Evolutionary conservation across 2,113 vertebrate species (phyloP), one percentile per base, ranked within the genome.

Genomic region (Brachypodius melanocephalos): DNA sequence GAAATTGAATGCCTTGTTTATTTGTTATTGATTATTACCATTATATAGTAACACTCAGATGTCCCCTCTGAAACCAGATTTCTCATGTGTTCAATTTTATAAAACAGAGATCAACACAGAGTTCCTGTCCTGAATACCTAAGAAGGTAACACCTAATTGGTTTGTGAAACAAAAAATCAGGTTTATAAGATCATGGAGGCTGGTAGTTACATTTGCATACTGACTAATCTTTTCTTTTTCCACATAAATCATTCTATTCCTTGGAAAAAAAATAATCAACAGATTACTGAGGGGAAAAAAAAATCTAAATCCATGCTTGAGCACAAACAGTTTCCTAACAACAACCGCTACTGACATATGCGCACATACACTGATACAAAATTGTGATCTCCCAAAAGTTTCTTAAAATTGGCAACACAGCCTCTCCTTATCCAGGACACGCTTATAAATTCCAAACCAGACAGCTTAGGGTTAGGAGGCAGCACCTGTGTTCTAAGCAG

Each of bases 251-350:
- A 85, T 95, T 95, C 95, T 79, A 68, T 67, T 95, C 46, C 77
- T 80, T 77, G 29, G 77, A 72, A 80, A 92, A 92, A 81, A 90
- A 88, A 6, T 68, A 95, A 88, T 62, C 85, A 95, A 95, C 73
- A 93, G 86, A 80, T 84, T 85, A 75, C 81, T 75, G 77, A 25
- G 19, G 17, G 57, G 20, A 21, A 21, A 4, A 34, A 62, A 77
- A 62, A 57, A 12, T 26, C 69, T 58, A 82, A 93, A 73, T 52
- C 71, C 31, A 66, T 58, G 87, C 74, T 91, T 48, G 63, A 93
- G 92, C 76, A 95, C 92, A 92, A 96, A 89, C 51, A 75, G 87
- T 86, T 93, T 93, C 91, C 86, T 63, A 82, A 73, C 72, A 89
- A 76, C 80, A 87, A 63, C 48, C 42, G 2, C 52, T 38, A 71